These are phyloP conservation scores for Sinotaia quadrata DNA, from an alignment of 2,888 invertebrate species.

Conservation along the genomic window DNA sequence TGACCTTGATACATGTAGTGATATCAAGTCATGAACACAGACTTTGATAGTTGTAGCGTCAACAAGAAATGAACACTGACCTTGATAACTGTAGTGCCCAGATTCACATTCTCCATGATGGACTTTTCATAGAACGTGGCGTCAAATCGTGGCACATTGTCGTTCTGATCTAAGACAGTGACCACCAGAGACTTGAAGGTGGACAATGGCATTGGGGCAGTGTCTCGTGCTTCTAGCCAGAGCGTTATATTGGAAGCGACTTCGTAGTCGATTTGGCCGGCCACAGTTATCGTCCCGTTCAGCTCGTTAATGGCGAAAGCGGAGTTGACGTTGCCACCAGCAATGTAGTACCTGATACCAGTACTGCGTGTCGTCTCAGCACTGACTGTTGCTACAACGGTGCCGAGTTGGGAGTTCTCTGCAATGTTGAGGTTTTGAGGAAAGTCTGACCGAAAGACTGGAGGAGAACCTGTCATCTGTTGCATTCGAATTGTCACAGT, in stretches of 20 bases:
- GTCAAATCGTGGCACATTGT: constrained; percentile 87
- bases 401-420: constrained; percentile 53
- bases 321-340: constrained; percentile 93
- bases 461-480: constrained; percentile 78
- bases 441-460: constrained; percentile 82
- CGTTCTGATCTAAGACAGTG: constrained; percentile 94
- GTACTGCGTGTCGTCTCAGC: constrained; percentile 78
- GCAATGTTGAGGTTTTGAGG: constrained; percentile 76
- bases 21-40: no score
- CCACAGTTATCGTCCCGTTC: constrained; percentile 50
- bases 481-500: constrained; percentile 85
- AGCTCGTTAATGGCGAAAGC: constrained; percentile 50
- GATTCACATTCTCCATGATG: constrained; percentile 78
- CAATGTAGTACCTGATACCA: constrained; percentile 80
- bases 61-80: constrained; percentile 1
- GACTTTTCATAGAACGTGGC: constrained; percentile 86
- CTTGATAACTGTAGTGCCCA: constrained; percentile 65
- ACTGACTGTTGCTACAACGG: constrained; percentile 83
- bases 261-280: constrained; percentile 58
- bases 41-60: no score
- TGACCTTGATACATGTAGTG: no score
- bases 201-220: constrained; percentile 74
- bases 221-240: constrained; percentile 62
- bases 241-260: constrained; percentile 30
- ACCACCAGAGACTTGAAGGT: constrained; percentile 77